Evolutionary conservation across 2,888 invertebrate species (phyloP).

Genomic region (Epsilonema sp.): DNA sequence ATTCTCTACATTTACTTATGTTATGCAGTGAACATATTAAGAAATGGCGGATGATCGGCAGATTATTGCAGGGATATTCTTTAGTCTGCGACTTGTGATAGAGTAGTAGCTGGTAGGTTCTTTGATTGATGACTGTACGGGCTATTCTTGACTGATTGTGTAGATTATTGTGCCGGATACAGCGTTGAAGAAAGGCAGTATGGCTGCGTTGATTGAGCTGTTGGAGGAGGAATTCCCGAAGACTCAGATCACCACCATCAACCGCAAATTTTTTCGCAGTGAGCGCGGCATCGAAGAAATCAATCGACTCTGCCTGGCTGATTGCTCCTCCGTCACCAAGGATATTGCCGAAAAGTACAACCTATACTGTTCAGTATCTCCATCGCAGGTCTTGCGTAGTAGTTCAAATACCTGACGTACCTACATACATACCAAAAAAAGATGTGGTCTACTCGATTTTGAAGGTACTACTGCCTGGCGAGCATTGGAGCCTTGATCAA

Average conservation of each 20-base stretch:
- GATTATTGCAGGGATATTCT: no score
- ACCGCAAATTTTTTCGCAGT: constrained; percentile 58
- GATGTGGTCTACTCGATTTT: no score
- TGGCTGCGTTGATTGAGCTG: constrained; percentile 29
- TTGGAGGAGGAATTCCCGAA: constrained; percentile 34
- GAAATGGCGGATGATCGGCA: no score
- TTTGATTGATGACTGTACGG: not conserved
- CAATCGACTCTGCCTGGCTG: constrained; percentile 47
- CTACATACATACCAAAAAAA: no score
- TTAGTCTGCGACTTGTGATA: no score
- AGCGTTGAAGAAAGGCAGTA: constrained; percentile 42
- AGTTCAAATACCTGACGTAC: no score
- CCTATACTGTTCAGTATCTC: no score
- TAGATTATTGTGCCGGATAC: constrained; percentile 59
- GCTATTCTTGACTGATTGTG: not conserved
- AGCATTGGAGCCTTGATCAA: constrained; percentile 62
- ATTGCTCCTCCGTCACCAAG: constrained; percentile 39
- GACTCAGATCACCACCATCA: constrained; percentile 46
- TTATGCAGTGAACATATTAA: not conserved
- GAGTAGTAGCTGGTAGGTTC: constrained; percentile 3
- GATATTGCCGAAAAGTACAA: constrained; percentile 19
- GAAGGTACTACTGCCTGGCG: constrained; percentile 62
- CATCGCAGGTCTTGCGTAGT: not conserved
- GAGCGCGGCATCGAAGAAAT: constrained; percentile 50
- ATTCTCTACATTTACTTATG: no score